A percentile compares a stretch with the other conserved stretches of the same genome.
These are phyloP conservation scores for Isurus oxyrinchus DNA, from an alignment of 2,113 vertebrate species.

Conservation along the genomic window DNA sequence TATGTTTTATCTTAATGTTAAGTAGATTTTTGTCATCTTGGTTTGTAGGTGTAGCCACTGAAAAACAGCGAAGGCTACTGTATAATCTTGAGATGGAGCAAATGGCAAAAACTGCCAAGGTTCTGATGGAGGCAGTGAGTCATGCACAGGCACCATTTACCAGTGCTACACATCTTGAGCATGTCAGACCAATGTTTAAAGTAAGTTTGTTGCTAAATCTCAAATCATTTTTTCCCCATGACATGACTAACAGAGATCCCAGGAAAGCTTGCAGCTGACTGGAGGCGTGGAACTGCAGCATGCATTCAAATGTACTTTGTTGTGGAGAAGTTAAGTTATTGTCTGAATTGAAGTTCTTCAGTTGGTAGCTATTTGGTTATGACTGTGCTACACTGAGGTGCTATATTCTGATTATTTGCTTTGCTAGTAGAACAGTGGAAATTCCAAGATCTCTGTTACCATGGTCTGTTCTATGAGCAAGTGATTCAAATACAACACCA, in stretches of 20 bases:
- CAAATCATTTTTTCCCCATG: neutral
- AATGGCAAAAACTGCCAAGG: slow-evolving; percentile 96
- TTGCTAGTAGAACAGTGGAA: neutral
- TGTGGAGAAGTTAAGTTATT: neutral
- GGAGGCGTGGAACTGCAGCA: neutral
- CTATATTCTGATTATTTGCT: neutral
- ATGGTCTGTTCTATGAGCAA: neutral
- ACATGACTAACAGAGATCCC: neutral
- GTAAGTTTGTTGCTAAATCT: slow-evolving; percentile 52
- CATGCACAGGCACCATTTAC: slow-evolving; percentile 93
- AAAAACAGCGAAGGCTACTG: slow-evolving; percentile 86
- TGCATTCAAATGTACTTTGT: neutral
- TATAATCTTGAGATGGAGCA: slow-evolving; percentile 99
- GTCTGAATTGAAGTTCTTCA: neutral
- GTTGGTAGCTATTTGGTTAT: neutral
- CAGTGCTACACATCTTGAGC: slow-evolving; percentile 90
- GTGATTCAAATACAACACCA: neutral
- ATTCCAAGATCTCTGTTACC: neutral
- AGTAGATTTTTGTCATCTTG: slow-evolving; percentile 28
- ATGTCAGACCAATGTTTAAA: slow-evolving; percentile 96
- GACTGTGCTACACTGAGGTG: neutral
- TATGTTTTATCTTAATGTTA: neutral
- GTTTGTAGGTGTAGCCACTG: slow-evolving; percentile 71
- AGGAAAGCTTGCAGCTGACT: neutral
- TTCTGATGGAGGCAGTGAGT: slow-evolving; percentile 94